phyloP scores from a whole-genome alignment of 2,797 vertebrate genomes.

The Mallotus villosus region DNA sequence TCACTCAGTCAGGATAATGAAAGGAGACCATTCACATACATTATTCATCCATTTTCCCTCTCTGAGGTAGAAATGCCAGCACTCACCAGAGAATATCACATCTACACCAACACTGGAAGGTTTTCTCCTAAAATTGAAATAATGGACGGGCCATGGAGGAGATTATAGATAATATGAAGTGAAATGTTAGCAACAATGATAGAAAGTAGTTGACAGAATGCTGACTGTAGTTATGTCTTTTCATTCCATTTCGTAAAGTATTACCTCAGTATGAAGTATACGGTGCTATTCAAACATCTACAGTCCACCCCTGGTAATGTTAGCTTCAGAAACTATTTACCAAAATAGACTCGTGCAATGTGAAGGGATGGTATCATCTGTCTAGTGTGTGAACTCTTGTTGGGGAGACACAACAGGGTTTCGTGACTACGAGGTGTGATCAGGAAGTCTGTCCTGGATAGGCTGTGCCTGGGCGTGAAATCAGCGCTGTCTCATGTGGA shows the following conservation, averaged over 20 bases:
- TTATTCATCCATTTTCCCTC: slow-evolving; percentile 11
- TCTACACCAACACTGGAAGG: not conserved
- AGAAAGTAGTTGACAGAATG: not conserved
- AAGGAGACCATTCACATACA: slow-evolving; percentile 17
- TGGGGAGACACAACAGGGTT: not conserved
- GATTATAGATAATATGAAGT: not conserved
- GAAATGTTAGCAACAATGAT: not conserved
- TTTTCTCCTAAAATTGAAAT: not conserved
- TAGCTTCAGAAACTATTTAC: not conserved
- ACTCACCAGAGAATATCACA: not conserved
- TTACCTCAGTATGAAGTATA: not conserved
- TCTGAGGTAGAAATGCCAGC: slow-evolving; percentile 2
- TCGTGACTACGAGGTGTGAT: not conserved
- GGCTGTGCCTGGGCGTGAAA: not conserved
- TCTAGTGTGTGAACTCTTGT: not conserved
- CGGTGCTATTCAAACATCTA: not conserved
- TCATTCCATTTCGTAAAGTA: not conserved
- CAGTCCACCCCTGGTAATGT: not conserved
- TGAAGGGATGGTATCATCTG: not conserved
- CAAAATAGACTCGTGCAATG: not conserved
- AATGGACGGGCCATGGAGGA: not conserved
- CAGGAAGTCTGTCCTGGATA: not conserved
- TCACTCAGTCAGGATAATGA: slow-evolving; percentile 15
- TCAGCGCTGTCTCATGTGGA: not conserved
- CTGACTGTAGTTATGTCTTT: not conserved